These are phyloP conservation scores for Malurus alboscapulatus DNA, from an alignment of 2,113 vertebrate genomes.

Conservation along the genomic window DNA sequence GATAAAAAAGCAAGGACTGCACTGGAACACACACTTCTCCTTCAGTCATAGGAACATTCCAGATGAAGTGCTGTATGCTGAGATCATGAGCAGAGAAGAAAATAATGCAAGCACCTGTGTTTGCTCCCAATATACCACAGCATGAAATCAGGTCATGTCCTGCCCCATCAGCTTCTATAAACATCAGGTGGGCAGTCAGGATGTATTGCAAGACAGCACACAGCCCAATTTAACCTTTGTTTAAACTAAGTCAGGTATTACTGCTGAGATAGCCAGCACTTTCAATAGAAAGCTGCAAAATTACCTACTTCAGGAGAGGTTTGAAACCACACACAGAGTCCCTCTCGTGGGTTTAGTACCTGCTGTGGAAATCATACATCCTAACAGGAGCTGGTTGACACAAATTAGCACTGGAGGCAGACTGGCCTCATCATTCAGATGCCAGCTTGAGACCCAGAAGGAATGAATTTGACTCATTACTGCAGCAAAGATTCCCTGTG, in stretches of 20 bases:
- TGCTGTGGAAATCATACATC: neutral
- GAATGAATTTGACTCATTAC: neutral
- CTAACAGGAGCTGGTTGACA: neutral
- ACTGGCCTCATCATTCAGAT: neutral
- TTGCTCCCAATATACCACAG: neutral
- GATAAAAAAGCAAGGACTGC: neutral
- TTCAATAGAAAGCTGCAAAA: neutral
- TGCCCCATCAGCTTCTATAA: neutral
- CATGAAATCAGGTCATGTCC: neutral
- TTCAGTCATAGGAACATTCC: neutral
- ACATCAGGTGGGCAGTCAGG: neutral
- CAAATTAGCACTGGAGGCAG: neutral
- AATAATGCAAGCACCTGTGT: neutral
- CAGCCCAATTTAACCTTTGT: neutral
- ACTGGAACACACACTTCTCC: neutral
- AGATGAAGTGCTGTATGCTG: neutral
- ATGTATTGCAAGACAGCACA: neutral
- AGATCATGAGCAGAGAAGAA: neutral
- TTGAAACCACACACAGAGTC: neutral
- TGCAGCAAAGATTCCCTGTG: neutral
- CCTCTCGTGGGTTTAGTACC: neutral
- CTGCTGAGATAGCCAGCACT: neutral
- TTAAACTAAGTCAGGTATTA: constrained; percentile 3
- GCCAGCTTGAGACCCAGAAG: neutral
- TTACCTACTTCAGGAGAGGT: neutral